Evolutionary conservation across 1,140 invertebrate species (phyloP).

Genomic region (Chelonus insularis): DNA sequence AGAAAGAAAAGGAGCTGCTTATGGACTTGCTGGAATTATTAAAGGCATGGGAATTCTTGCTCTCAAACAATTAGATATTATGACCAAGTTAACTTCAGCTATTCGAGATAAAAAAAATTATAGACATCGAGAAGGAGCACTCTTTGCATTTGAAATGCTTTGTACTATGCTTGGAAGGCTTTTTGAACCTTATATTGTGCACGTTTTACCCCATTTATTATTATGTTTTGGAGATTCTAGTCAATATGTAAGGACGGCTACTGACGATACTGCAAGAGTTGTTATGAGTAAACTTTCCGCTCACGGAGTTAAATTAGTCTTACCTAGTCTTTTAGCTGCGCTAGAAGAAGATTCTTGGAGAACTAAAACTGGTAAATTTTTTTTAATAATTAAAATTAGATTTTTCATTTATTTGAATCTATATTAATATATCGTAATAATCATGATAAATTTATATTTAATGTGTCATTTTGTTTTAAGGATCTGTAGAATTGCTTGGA

Average conservation of each 20-base stretch:
- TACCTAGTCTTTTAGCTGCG: conserved; percentile 88
- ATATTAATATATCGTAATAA: too few relatives aligned
- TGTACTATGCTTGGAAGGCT: conserved; percentile 92
- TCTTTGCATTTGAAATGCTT: conserved; percentile 98
- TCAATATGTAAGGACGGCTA: conserved; percentile 87
- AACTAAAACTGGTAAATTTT: conserved; percentile 85
- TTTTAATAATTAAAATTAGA: too few relatives aligned
- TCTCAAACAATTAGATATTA: conserved; percentile 94
- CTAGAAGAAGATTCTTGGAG: conserved; percentile 98
- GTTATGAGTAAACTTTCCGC: conserved; percentile 96
- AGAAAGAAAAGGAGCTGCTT: conserved; percentile 90
- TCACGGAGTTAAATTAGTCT: conserved; percentile 95
- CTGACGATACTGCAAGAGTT: conserved; percentile 91
- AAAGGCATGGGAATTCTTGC: conserved; percentile 96
- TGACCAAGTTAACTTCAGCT: conserved; percentile 89
- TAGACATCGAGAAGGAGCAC: conserved; percentile 88
- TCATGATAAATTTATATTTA: too few relatives aligned
- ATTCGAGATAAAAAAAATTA: conserved; percentile 98
- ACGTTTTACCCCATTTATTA: conserved; percentile 92
- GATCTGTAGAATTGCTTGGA: conserved; percentile 94
- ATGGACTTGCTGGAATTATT: conserved; percentile 86
- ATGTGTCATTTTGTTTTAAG: conserved; percentile 56
- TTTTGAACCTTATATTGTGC: conserved; percentile 98
- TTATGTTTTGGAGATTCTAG: conserved; percentile 95
- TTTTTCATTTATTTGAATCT: too few relatives aligned